Conservation (phyloP, 1,140 invertebrate species). For the Apis cerana region DNA sequence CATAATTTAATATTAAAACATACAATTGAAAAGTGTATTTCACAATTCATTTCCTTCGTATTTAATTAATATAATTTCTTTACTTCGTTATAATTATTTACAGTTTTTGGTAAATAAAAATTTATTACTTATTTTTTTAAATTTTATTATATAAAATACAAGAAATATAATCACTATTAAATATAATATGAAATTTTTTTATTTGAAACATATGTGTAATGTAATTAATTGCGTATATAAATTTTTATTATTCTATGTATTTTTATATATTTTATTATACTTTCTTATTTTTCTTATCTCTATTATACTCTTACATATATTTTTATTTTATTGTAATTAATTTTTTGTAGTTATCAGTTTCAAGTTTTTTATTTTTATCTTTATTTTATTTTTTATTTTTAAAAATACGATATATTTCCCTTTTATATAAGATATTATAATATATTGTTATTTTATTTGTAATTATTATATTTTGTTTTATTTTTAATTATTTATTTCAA, state of each 20-base stretch:
- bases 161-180: not conserved
- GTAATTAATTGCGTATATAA: not conserved
- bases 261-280: no score
- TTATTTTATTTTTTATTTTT: no score
- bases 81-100: not conserved
- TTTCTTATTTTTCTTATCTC: no score
- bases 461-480: not conserved
- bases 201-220: not conserved
- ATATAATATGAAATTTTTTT: no score
- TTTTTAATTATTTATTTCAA: not conserved
- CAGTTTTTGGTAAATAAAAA: not conserved
- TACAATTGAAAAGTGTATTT: not conserved
- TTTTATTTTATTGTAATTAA: no score
- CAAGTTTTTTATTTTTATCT: not conserved
- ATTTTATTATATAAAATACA: not conserved
- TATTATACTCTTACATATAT: no score
- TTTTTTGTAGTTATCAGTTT: not conserved
- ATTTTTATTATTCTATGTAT: no score
- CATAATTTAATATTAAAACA: not conserved
- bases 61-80: not conserved
- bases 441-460: not conserved
- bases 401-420: not conserved
- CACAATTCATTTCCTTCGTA: not conserved
- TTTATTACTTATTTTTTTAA: not conserved
- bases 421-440: no score